Conservation (phyloP, 2,888 invertebrate species). For the Nephrotoma guestfalica region DNA sequence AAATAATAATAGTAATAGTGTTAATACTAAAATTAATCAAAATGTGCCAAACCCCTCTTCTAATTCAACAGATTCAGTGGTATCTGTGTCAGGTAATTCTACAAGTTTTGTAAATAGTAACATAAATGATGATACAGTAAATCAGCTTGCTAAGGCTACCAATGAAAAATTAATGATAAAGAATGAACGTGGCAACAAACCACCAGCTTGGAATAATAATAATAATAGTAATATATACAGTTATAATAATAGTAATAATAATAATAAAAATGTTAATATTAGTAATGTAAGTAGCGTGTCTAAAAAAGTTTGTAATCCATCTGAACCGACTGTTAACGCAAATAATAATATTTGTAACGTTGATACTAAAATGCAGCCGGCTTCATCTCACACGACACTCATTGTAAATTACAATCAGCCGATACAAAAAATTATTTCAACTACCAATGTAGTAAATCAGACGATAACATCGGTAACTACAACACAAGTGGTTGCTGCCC, state of each 20-base stretch:
- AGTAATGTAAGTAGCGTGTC: neutral
- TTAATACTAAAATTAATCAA: constrained; percentile 12
- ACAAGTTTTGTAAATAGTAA: constrained; percentile 7
- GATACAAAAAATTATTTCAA: constrained; percentile 18
- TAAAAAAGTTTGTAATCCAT: neutral
- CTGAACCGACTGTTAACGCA: neutral
- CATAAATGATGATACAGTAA: constrained; percentile 6
- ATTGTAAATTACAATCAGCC: neutral
- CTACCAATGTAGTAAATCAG: constrained; percentile 14
- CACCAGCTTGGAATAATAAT: constrained; percentile 6
- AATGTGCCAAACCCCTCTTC: constrained; percentile 15
- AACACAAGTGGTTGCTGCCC: constrained; percentile 12
- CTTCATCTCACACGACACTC: constrained; percentile 27
- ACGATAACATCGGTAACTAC: constrained; percentile 18
- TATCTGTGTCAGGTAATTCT: neutral
- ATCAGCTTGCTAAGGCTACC: constrained; percentile 6
- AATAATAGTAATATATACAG: neutral
- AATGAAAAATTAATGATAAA: constrained; percentile 8
- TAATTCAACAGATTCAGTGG: neutral
- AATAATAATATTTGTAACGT: neutral
- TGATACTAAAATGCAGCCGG: neutral
- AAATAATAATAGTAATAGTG: constrained; percentile 4
- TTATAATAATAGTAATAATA: neutral
- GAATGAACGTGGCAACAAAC: constrained; percentile 6
- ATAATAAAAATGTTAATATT: constrained; percentile 23